phyloP scores from a whole-genome alignment of 2,888 invertebrate species.

The Aphelenchoides bicaudatus region DNA sequence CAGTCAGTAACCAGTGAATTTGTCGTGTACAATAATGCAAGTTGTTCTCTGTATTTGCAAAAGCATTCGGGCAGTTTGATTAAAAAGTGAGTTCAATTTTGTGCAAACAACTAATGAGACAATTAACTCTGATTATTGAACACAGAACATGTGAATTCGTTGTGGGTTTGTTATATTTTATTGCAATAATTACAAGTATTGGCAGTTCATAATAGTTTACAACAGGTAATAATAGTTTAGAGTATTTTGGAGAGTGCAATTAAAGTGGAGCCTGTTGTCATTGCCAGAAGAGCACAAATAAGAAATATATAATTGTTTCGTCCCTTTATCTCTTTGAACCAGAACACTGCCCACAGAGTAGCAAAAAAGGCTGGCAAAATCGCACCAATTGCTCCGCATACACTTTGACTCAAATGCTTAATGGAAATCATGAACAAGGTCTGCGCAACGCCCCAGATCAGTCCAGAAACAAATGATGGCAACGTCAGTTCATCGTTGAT shows the following conservation, averaged over 20 bases:
- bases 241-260: background rate
- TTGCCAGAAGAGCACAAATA: background rate
- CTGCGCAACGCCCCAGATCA: constrained; percentile 12
- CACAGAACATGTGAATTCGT: no score
- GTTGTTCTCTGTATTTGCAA: no score
- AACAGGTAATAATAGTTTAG: no score
- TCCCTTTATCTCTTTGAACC: constrained; percentile 12
- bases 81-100: no score
- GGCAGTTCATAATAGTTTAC: no score
- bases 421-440: constrained; percentile 13
- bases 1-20: no score
- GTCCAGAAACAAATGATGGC: constrained; percentile 3
- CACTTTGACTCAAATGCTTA: constrained; percentile 5
- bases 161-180: no score
- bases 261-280: background rate
- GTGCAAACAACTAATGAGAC: no score
- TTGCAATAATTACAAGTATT: no score
- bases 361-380: constrained; percentile 5
- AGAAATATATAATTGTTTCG: background rate
- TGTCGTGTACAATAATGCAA: no score
- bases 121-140: no score
- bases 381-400: constrained; percentile 13
- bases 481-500: constrained; percentile 10
- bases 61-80: no score
- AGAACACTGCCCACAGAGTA: constrained; percentile 11